Base-by-base conservation (phyloP, 2,113 vertebrate genomes). In the Tenrec ecaudatus region DNA sequence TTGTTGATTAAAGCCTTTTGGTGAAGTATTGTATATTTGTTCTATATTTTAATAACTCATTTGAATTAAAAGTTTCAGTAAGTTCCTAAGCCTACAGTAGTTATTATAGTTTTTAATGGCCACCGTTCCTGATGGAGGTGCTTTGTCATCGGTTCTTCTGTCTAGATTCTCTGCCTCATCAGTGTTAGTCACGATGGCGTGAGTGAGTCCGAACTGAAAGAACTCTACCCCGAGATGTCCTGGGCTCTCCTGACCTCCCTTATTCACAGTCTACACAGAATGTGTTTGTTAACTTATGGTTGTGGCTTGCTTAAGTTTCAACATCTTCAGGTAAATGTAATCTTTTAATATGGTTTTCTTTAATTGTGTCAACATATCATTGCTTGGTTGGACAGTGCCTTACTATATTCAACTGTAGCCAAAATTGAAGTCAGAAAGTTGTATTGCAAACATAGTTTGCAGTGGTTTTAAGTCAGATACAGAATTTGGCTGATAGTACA, bases 251-350 rank as follows among this genome's bases (percentile, higher is more conserved):
- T 99, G 85, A 98, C 98, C 33, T 99, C 98, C 0, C 96, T 99
- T 1, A 89, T 99, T 60, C 97, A 98, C 92, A 98, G 93, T 43
- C 98, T 99, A 80, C 97, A 99, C 97, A 98, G 96, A 79, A 98
- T 99, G 97, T 98, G 98, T 93, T 95, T 99, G 91, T 88, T 99
- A 82, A 98, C 98, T 0, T 99, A 99, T 0, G 97, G 98, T 2
- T 99, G 99, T 96, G 99, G 99, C 64, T 98, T 99, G 95, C 97
- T 99, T 31, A 98, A 98, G 90, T 99, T 99, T 97, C 99, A 98
- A 71, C 99, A 99, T 93, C 97, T 99, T 31, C 99, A 99, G 99
- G 99, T 99, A 95, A 86, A n/a, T 82, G 23, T 85, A 78, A 53
- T 86, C 43, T 86, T 71, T 71, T 64, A 38, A 79, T 79, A 60